A percentile compares a stretch with the other conserved stretches of the same genome.
phyloP scores from a whole-genome alignment of 2,113 vertebrate species.

The Telmatochromis sp. region DNA sequence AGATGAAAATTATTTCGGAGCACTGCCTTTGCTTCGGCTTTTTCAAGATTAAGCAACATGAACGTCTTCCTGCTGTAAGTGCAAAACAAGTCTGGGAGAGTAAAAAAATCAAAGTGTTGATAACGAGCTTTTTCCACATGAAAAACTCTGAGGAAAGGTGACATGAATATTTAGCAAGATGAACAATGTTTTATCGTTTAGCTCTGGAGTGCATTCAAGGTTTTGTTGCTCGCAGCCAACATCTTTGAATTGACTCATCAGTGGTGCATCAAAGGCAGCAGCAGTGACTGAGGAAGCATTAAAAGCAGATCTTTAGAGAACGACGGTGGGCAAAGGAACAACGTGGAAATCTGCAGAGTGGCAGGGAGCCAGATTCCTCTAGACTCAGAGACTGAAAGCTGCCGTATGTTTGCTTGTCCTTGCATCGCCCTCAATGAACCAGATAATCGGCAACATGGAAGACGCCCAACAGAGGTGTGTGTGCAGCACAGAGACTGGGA shows the following conservation, averaged over 20 bases:
- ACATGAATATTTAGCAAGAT: not conserved
- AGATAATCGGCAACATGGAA: slow-evolving; percentile 14
- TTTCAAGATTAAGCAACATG: not conserved
- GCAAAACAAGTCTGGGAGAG: not conserved
- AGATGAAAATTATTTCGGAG: not conserved
- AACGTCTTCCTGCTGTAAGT: not conserved
- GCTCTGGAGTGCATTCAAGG: not conserved
- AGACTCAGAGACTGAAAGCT: not conserved
- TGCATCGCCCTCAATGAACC: slow-evolving; percentile 16
- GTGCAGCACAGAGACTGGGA: not conserved
- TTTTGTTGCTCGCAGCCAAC: not conserved
- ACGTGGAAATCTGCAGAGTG: not conserved
- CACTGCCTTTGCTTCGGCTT: not conserved
- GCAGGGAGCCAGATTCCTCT: not conserved
- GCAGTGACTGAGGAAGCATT: not conserved
- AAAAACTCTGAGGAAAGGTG: not conserved
- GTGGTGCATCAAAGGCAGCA: not conserved
- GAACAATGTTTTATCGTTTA: slow-evolving; percentile 1
- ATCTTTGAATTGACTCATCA: slow-evolving; percentile 31
- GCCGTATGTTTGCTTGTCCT: slow-evolving; percentile 2
- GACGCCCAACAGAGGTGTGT: not conserved
- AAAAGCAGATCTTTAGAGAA: not conserved
- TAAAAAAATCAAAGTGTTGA: not conserved
- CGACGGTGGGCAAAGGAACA: not conserved
- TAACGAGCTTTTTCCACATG: not conserved